phyloP scores from a whole-genome alignment of 2,888 invertebrate genomes.

The Trypoxylon attenuatum region DNA sequence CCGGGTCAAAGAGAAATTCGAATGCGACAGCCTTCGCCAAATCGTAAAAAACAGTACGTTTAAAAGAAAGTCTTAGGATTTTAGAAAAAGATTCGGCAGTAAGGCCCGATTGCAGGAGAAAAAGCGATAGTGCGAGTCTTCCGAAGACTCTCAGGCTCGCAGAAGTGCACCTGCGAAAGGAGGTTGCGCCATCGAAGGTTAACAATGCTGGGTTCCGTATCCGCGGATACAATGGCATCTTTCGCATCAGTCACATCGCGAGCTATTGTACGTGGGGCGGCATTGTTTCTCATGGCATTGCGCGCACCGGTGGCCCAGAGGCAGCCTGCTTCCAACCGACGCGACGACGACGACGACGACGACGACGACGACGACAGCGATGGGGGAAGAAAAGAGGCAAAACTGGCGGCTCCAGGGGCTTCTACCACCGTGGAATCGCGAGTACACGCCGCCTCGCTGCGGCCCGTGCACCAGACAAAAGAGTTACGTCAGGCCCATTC shows the following conservation, averaged over 20 bases:
- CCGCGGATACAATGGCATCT: constrained; percentile 61
- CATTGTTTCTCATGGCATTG: constrained; percentile 67
- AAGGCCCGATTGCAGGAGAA: too few relatives aligned
- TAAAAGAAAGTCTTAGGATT: too few relatives aligned
- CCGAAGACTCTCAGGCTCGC: too few relatives aligned
- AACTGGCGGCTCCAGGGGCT: constrained; percentile 10
- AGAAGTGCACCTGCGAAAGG: too few relatives aligned
- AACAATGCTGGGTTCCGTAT: constrained; percentile 60
- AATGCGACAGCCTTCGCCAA: too few relatives aligned
- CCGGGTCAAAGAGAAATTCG: too few relatives aligned
- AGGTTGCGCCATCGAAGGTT: constrained; percentile 61
- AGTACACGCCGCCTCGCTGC: constrained; percentile 34
- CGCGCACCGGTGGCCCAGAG: constrained; percentile 51
- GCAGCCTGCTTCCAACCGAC: too few relatives aligned
- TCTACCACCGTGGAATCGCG: constrained; percentile 28
- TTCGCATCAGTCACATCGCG: constrained; percentile 63
- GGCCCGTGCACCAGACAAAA: constrained; percentile 55
- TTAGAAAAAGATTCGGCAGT: too few relatives aligned
- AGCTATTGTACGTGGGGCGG: constrained; percentile 61
- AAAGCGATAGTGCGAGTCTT: too few relatives aligned
- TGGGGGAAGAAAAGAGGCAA: constrained; percentile 13
- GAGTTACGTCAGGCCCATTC: constrained; percentile 61
- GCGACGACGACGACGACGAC: constrained; percentile 10
- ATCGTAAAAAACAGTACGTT: too few relatives aligned
- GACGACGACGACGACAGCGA: constrained; percentile 16